Conservation (phyloP, 2,113 vertebrate species). For the Collichthys lucidus region DNA sequence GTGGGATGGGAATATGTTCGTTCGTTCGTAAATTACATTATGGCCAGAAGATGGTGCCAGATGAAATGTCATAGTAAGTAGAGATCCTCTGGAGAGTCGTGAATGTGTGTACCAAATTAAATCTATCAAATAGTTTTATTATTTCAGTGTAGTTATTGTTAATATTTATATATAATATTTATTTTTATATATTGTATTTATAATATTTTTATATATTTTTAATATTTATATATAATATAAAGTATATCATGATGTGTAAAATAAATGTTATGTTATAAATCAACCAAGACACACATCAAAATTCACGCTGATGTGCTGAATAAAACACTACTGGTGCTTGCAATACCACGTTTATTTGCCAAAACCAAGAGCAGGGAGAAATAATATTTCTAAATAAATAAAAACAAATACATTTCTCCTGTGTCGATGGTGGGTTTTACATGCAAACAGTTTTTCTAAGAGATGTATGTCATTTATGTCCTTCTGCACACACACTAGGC, state of each 20-base stretch:
- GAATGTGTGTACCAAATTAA: neutral
- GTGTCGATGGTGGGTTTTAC: conserved; percentile 3
- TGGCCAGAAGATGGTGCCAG: neutral
- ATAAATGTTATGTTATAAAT: neutral
- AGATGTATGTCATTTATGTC: conserved; percentile 22
- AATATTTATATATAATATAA: too few species aligned
- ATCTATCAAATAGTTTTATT: neutral
- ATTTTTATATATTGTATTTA: too few species aligned
- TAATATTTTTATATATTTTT: too few species aligned
- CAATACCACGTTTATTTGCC: conserved; percentile 34
- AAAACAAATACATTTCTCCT: neutral
- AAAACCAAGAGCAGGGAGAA: conserved; percentile 11
- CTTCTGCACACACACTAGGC: conserved; percentile 8
- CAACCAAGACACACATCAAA: neutral
- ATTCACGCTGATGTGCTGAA: neutral
- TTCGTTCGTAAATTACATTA: neutral
- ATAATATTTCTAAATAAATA: too few species aligned
- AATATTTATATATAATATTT: too few species aligned
- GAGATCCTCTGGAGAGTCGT: too few species aligned
- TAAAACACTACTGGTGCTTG: conserved; percentile 7
- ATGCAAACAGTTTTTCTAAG: conserved; percentile 20
- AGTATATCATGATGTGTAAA: neutral
- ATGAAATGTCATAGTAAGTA: too few species aligned
- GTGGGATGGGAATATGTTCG: too few species aligned
- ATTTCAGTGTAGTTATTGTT: neutral